A percentile compares a stretch with the other conserved stretches of the same genome.
phyloP scores from a whole-genome alignment of 2,797 vertebrate species.

The Manis crassicaudata region DNA sequence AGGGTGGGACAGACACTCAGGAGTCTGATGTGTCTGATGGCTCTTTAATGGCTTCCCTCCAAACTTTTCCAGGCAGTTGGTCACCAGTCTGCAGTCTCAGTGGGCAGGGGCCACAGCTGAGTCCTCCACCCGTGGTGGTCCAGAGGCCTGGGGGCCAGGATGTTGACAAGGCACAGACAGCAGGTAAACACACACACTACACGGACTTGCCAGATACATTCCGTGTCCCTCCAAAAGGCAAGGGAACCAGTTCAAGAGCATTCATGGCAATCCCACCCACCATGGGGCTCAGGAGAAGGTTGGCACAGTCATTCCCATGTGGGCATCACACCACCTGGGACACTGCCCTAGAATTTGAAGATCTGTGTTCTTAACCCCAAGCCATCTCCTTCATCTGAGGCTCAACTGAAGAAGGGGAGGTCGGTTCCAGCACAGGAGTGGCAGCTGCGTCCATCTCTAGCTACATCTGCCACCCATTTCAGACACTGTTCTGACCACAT shows the following conservation, averaged over 20 bases:
- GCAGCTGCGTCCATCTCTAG: too few species aligned
- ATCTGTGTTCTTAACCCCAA: background rate
- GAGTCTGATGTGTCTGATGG: too few species aligned
- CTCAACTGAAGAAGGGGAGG: background rate
- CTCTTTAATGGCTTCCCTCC: background rate
- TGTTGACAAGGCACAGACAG: background rate
- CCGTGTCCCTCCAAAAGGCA: background rate
- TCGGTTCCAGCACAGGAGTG: accelerated
- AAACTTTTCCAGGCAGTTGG: too few species aligned
- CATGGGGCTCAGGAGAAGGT: background rate
- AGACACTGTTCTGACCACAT: background rate
- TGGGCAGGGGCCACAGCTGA: too few species aligned
- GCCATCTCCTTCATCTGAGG: background rate
- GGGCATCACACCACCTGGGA: background rate
- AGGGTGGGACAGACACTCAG: background rate
- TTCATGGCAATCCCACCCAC: background rate
- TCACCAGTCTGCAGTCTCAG: background rate
- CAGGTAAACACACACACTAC: background rate
- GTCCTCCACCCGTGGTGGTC: background rate
- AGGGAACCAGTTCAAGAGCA: background rate
- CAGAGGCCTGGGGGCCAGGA: background rate
- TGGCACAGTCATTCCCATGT: accelerated
- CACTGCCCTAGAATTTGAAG: background rate
- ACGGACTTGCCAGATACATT: too few species aligned
- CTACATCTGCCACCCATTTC: too few species aligned